Evolutionary conservation across 2,888 invertebrate genomes (phyloP).

Genomic region (Phasia obesa): DNA sequence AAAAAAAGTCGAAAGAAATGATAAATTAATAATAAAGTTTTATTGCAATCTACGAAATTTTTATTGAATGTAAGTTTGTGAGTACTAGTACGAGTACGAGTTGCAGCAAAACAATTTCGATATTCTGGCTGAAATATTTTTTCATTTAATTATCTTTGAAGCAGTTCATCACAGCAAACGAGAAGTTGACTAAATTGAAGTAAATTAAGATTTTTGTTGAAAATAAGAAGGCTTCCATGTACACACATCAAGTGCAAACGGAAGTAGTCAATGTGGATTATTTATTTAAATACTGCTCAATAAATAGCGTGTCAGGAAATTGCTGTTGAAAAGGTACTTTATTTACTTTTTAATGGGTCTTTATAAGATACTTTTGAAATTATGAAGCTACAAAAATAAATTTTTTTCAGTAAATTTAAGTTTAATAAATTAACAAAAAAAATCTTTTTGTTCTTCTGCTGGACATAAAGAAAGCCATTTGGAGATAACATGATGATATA

Average conservation of each 20-base stretch:
- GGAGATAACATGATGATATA: too few relatives aligned
- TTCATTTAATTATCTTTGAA: slow-evolving; percentile 53
- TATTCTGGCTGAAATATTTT: not conserved
- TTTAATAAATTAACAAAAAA: too few relatives aligned
- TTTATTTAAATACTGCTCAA: not conserved
- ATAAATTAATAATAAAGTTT: slow-evolving; percentile 48
- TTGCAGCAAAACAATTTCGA: slow-evolving; percentile 10
- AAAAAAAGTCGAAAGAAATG: slow-evolving; percentile 22
- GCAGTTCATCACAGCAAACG: slow-evolving; percentile 35
- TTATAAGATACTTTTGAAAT: too few relatives aligned
- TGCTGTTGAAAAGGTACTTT: too few relatives aligned
- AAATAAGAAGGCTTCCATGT: not conserved
- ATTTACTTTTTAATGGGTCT: too few relatives aligned
- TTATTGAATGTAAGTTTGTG: not conserved
- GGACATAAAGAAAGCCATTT: too few relatives aligned
- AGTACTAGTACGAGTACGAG: not conserved
- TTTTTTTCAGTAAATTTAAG: too few relatives aligned
- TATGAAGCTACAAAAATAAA: too few relatives aligned
- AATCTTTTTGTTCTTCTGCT: too few relatives aligned
- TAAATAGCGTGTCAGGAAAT: not conserved
- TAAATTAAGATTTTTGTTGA: slow-evolving; percentile 43
- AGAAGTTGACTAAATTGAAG: slow-evolving; percentile 51
- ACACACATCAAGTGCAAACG: too few relatives aligned
- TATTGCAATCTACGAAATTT: slow-evolving; percentile 26
- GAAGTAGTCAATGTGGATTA: too few relatives aligned